These are phyloP conservation scores for Piaya cayana DNA, from an alignment of 2,113 vertebrate genomes.

Conservation along the genomic window DNA sequence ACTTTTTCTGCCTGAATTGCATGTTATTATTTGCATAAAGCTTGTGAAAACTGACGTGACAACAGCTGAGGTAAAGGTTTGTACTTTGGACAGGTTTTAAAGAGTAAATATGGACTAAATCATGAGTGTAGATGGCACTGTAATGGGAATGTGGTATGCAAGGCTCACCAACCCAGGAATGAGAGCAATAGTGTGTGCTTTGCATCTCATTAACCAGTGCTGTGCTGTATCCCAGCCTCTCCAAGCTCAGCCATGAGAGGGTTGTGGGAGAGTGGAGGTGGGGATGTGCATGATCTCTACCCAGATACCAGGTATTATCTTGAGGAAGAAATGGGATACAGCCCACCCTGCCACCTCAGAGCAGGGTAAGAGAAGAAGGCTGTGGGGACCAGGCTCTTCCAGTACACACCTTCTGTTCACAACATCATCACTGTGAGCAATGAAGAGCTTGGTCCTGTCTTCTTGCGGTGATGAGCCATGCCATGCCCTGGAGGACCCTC, in stretches of 20 bases:
- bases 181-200: background rate
- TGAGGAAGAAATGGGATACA: background rate
- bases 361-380: background rate
- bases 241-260: fast-evolving
- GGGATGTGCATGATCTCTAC: fast-evolving
- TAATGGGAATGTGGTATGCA: background rate
- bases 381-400: background rate
- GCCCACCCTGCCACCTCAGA: background rate
- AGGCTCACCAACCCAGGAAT: background rate
- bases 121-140: background rate
- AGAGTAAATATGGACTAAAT: background rate
- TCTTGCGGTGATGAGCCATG: background rate
- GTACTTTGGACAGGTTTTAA: background rate
- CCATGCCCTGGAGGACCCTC: background rate
- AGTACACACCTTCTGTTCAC: fast-evolving
- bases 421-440: fast-evolving
- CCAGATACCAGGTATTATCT: fast-evolving
- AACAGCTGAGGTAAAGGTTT: background rate
- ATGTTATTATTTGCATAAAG: background rate
- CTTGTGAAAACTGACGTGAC: background rate
- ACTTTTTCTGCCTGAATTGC: background rate
- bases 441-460: background rate
- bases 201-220: background rate
- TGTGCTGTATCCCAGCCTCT: fast-evolving
- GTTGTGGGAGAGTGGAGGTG: fast-evolving